Base-by-base conservation (phyloP, 2,888 invertebrate species). In the Cataglyphis rosenhaueri region DNA sequence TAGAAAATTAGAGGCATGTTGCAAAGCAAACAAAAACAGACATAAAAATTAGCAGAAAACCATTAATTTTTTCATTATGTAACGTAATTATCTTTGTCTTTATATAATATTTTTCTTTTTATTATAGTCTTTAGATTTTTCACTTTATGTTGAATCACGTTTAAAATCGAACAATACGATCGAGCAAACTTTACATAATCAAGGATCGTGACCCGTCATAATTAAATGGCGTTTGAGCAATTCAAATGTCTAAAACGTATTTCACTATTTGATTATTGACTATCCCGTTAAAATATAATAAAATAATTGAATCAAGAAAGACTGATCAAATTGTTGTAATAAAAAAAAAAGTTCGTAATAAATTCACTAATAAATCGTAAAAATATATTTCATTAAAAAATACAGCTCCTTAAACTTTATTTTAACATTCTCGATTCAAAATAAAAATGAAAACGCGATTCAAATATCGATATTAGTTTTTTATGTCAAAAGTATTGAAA, bases 121-220 rank as follows among this genome's bases (percentile, higher is more conserved):
- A n/a, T 70, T 52, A 9, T 55, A 4, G 1, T 6, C 0, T 55
- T 55, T 35, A 12, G 52, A 8, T 6, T 18, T 8, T 66, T 65
- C 0, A n/a, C 2, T 55, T 29, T 0, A n/a, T 9, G 66, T 55
- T 66, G 66, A 55, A 41, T 66, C 66, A 76, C 9, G 5, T 29
- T 55, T 66, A n/a, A 55, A 66, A 66, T 29, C n/a, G n/a, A 29
- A 76, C 1, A 8, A 3, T 29, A 9, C 21, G 62, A 61, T 66
- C 35, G 4, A 10, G 1, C 3, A n/a, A 65, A 8, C 1, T 55
- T 66, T 76, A 66, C 29, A 29, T 29, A 76, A 76, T 41, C n/a
- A 35, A 4, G 10, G 55, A n/a, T 76, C 66, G 9, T 29, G 76
- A 76, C 75, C 75, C 9, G 15, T n/a, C 29, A 55, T 65, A 29